Conservation (phyloP, 2,888 invertebrate species). For the Anoplius nigerrimus region DNA sequence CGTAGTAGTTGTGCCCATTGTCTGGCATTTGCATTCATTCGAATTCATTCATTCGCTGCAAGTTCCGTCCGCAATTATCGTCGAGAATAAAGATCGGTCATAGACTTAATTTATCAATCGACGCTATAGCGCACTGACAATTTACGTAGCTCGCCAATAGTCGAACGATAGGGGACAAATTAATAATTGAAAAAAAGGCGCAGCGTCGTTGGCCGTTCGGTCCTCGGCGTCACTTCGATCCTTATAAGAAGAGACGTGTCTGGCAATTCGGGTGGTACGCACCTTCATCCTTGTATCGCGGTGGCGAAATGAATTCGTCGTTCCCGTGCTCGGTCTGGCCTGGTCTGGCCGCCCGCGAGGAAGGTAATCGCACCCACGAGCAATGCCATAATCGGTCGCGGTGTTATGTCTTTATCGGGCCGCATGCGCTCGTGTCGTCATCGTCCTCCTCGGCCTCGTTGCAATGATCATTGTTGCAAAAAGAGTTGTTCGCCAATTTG, state of each 20-base stretch:
- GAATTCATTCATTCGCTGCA: constrained; percentile 32
- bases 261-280: constrained; percentile 5
- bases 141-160: too few relatives aligned
- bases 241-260: constrained; percentile 45
- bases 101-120: too few relatives aligned
- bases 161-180: too few relatives aligned
- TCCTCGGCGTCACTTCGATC: constrained; percentile 28
- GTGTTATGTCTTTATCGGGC: constrained; percentile 50
- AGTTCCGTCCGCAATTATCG: constrained; percentile 38
- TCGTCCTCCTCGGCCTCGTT: neutral
- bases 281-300: constrained; percentile 11
- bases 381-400: constrained; percentile 47
- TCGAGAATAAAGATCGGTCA: too few relatives aligned
- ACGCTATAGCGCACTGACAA: too few relatives aligned
- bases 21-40: constrained; percentile 43
- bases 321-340: neutral
- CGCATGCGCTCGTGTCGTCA: neutral
- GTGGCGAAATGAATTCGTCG: constrained; percentile 41
- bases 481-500: constrained; percentile 38
- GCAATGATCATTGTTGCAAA: neutral
- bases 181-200: too few relatives aligned
- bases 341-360: constrained; percentile 1
- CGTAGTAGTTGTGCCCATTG: constrained; percentile 46
- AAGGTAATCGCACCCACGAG: constrained; percentile 54
- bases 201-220: too few relatives aligned